Base-by-base conservation (phyloP, 1,140 invertebrate genomes). In the Drosophila willistoni region DNA sequence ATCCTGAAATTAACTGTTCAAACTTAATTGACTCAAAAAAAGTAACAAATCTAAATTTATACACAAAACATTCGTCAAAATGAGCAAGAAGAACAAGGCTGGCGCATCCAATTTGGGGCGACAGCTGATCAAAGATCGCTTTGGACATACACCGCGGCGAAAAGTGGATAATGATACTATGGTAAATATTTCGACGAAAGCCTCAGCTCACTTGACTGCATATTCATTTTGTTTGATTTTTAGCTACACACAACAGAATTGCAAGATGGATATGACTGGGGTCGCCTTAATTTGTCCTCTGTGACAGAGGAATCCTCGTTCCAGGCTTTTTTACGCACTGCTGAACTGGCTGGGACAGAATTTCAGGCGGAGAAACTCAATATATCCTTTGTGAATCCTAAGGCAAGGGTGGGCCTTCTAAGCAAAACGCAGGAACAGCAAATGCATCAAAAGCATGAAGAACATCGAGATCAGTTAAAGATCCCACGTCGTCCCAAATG, bases 301-400 rank as follows among this genome's bases (percentile, higher is more conserved):
- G 96, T 99, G 0, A 99, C 98, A 0, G 98, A 99, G 90, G 97
- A 99, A 91, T 97, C 95, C 61, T 97, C 97, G 17, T 95, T 99
- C 68, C 97, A 99, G 93, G 98, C 99, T 81, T 99, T 99, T 92
- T 93, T 99, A 1, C 96, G 96, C 0, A 99, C 97, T 1, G 98
- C 98, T 7, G 96, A 98, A 92, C 92, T 99, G 51, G 98, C 98
- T 3, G 97, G 97, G 25, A 97, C 96, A 7, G 97, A 99, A 90
- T 99, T 99, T 92, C 94, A 96, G 90, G 95, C 96, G 17, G 97
- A 99, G 90, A 98, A 98, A 90, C 90, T 98, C 2, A 98, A 98
- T 92, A 94, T 98, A 2, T 80, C 81, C 42, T 91, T 93, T 39
- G 89, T 93, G 12, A 90, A 95, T 85, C 93, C 95, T 0, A 93